Evolutionary conservation across 1,140 invertebrate species (phyloP).

Genomic region (Ruditapes philippinarum): DNA sequence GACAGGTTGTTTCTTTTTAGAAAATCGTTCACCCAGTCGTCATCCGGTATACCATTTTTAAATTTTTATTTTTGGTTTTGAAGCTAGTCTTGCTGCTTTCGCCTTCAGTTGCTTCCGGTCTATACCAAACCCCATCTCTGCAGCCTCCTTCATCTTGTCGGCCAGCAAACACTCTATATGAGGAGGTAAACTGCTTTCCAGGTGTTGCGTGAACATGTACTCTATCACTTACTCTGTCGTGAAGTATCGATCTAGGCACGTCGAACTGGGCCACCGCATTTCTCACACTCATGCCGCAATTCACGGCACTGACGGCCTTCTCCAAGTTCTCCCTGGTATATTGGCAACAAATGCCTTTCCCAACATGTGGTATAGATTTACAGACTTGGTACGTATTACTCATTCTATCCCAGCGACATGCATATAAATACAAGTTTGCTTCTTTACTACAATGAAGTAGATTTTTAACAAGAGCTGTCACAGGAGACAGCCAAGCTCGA

Average conservation of each 20-base stretch:
- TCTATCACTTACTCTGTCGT: background rate
- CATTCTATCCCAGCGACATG: too few relatives aligned
- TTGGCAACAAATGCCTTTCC: background rate
- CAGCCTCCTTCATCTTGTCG: background rate
- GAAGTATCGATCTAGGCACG: background rate
- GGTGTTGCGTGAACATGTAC: background rate
- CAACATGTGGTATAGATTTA: background rate
- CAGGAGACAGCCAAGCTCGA: too few relatives aligned
- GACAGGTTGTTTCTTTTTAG: background rate
- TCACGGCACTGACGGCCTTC: background rate
- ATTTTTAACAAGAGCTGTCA: too few relatives aligned
- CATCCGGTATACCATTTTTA: constrained; percentile 10
- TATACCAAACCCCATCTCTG: background rate
- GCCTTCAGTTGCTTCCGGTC: background rate
- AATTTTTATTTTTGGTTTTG: background rate
- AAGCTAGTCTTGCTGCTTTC: background rate
- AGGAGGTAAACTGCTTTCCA: background rate
- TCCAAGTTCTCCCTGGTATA: background rate
- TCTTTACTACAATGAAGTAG: too few relatives aligned
- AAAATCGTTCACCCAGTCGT: constrained; percentile 22
- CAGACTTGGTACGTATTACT: too few relatives aligned
- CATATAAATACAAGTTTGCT: too few relatives aligned
- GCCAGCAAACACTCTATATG: background rate
- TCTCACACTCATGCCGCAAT: background rate
- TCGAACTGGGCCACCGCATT: background rate